These are phyloP conservation scores for Cataglyphis livida DNA, from an alignment of 2,888 invertebrate genomes.

Conservation along the genomic window DNA sequence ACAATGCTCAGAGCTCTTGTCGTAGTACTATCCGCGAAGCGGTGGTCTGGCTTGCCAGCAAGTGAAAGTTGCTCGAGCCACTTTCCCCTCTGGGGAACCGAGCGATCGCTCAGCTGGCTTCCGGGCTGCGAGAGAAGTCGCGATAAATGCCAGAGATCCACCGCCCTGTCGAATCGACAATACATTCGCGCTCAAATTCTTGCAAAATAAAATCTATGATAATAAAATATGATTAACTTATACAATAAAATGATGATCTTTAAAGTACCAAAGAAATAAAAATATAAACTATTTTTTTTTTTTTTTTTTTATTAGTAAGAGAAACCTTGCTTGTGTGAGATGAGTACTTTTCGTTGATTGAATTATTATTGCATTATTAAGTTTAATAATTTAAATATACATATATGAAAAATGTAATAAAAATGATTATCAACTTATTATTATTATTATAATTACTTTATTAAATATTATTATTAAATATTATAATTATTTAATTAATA, in stretches of 20 bases:
- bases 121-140: constrained; percentile 77
- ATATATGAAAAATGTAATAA: background rate
- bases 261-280: background rate
- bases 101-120: constrained; percentile 79
- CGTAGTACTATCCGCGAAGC: constrained; percentile 46
- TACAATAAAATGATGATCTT: background rate
- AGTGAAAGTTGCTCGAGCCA: constrained; percentile 85
- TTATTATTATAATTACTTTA: background rate
- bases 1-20: constrained; percentile 55
- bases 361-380: background rate
- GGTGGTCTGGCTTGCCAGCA: constrained; percentile 72
- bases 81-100: constrained; percentile 83
- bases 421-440: background rate
- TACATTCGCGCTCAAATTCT: constrained; percentile 25
- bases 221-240: background rate
- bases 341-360: background rate
- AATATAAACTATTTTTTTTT: background rate
- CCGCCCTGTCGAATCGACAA: constrained; percentile 62
- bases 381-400: background rate
- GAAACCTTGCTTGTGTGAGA: background rate
- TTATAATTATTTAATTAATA: background rate
- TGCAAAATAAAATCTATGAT: background rate
- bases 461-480: too few relatives aligned
- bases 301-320: background rate
- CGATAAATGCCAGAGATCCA: constrained; percentile 75